phyloP scores from a whole-genome alignment of 2,797 vertebrate genomes.

The Picus viridis region DNA sequence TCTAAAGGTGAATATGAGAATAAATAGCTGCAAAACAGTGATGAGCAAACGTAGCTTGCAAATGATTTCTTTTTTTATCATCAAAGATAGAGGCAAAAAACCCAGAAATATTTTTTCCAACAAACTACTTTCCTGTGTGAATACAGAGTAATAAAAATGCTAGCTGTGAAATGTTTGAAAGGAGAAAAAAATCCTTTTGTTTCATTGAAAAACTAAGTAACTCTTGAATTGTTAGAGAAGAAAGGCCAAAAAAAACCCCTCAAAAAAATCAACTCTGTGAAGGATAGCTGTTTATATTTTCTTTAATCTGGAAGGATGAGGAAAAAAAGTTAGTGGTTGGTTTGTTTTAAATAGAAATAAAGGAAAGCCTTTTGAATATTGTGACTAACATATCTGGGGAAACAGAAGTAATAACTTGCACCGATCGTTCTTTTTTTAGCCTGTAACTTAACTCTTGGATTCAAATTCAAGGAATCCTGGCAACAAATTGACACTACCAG shows the following conservation, averaged over 20 bases:
- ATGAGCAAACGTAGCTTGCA: neutral
- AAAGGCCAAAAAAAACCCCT: neutral
- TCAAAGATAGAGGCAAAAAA: neutral
- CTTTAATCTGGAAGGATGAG: neutral
- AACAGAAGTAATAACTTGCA: neutral
- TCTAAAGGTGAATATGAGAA: neutral
- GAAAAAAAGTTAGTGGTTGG: accelerated
- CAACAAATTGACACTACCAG: neutral
- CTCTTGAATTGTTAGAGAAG: neutral
- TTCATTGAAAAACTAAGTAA: neutral
- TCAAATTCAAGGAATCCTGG: neutral
- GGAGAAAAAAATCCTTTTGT: neutral
- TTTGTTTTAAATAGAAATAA: neutral
- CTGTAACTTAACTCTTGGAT: neutral
- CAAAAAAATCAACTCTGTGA: neutral
- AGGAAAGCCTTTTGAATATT: neutral
- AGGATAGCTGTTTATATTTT: neutral
- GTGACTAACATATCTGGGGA: neutral
- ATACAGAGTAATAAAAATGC: neutral
- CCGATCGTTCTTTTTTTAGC: neutral
- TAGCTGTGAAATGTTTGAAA: neutral
- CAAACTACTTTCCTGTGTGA: neutral
- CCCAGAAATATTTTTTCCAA: neutral
- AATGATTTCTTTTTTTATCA: neutral
- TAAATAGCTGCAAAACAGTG: neutral